Base-by-base conservation (phyloP, 30 jellyfish, hydroid and myxozoan genomes). In the Cassiopea xamachana region DNA sequence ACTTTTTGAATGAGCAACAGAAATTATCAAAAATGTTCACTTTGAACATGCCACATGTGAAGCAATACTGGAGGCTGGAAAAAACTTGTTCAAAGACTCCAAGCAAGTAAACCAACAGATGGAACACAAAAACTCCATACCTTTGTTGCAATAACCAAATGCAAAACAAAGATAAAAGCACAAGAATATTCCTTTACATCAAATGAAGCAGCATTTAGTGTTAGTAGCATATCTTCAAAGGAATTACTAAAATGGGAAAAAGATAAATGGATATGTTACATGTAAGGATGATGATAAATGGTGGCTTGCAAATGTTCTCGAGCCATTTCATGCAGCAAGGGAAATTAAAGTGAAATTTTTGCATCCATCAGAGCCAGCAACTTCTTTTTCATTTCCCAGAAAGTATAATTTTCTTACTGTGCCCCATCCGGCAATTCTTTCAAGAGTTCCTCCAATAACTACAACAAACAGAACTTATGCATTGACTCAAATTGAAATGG, bases 321-420 rank as follows among this genome's bases (percentile, higher is more conserved):
- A 55, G 80, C 58, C 45, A 18, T 48, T 44, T 58, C 62, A 85
- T 10, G 27, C 6, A 0, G 0, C 27, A 45, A 79, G 60, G 5
- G 88, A 79, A 46, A 77, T 79, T 3, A 48, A 55, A 79, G 18
- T 55, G 80, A 7, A 18, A 9, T 79, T 79, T 55, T 6, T 79
- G 81, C 81, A 48, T 18, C 88, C 88, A 46, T 58, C 58, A 44
- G 88, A 84, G 6, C 88, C 88, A 14, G 45, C 88, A 39, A 58
- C 81, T 16, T 79, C 88, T 18, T 79, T 46, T 46, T 14, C 44
- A 4, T 79, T 27, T 46, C 88, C 88, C 7, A 15, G 10, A 46
- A 47, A 55, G 48, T 14, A 48, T 18, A 77, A 48, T 58, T 18
- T 46, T 58, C 46, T 79, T 18, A 18, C 48, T 19, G 39, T 55